Conservation (phyloP, 2,797 vertebrate genomes). For the Sebastes hubbsi region DNA sequence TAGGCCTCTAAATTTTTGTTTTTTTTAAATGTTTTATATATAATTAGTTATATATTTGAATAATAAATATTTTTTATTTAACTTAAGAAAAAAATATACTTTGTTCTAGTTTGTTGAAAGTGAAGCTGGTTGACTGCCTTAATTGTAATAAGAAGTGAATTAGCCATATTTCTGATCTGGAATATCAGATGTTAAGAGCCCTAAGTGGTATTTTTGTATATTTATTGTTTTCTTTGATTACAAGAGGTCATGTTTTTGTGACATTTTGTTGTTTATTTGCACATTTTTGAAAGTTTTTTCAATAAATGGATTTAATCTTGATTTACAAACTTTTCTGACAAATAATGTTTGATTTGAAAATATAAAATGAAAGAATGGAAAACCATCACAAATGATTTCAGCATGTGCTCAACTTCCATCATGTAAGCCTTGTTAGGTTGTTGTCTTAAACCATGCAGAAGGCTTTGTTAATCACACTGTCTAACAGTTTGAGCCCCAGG, state of each 20-base stretch:
- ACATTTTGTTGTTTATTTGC: constrained; percentile 50
- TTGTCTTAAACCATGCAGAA: not conserved
- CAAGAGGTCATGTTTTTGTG: constrained; percentile 45
- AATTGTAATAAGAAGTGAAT: constrained; percentile 47
- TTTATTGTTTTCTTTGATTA: constrained; percentile 55
- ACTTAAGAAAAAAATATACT: constrained; percentile 50
- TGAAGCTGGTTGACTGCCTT: constrained; percentile 65
- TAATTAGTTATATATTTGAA: constrained; percentile 48
- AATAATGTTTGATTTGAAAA: not conserved
- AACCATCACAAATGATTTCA: not conserved
- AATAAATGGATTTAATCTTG: constrained; percentile 57
- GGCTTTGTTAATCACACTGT: not conserved
- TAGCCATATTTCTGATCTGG: constrained; percentile 36
- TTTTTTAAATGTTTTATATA: not conserved
- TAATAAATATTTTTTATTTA: constrained; percentile 48
- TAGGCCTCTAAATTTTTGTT: constrained; percentile 33
- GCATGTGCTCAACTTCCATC: not conserved
- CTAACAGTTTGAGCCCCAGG: not conserved
- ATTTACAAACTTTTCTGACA: not conserved
- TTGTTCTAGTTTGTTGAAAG: constrained; percentile 51
- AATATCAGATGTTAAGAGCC: constrained; percentile 40
- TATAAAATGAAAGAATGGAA: not conserved
- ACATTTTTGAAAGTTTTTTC: constrained; percentile 50
- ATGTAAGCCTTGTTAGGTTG: not conserved
- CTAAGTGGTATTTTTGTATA: constrained; percentile 53